Percentiles rank a stretch among this genome's conserved stretches.
phyloP scores from a whole-genome alignment of 2,113 vertebrate genomes.

The Uropsilus gracilis region DNA sequence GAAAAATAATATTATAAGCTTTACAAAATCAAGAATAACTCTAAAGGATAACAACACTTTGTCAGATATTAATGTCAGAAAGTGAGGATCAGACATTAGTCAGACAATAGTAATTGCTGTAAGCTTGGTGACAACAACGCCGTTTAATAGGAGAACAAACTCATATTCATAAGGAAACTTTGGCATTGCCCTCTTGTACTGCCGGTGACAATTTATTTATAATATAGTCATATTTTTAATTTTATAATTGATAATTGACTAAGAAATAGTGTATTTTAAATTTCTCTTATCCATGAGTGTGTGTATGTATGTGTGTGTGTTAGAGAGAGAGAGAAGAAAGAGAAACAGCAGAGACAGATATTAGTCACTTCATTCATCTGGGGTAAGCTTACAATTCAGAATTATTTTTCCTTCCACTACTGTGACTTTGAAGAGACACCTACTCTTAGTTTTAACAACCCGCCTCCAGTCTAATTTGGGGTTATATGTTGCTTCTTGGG shows the following conservation, averaged over 20 bases:
- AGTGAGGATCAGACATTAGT: conserved; percentile 32
- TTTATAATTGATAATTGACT: conserved; percentile 55
- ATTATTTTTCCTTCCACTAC: background rate
- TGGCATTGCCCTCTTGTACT: conserved; percentile 15
- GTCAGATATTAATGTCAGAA: background rate
- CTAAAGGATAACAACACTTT: conserved; percentile 10
- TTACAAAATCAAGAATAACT: conserved; percentile 56
- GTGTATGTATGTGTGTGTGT: background rate
- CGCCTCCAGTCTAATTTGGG: background rate
- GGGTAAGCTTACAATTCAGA: background rate
- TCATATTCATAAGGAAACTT: conserved; percentile 48
- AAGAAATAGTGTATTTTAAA: background rate
- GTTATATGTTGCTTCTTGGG: background rate
- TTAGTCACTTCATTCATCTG: background rate
- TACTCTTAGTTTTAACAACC: background rate
- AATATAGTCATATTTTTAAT: conserved; percentile 55
- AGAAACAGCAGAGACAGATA: background rate
- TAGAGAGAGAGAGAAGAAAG: background rate
- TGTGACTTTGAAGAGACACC: background rate
- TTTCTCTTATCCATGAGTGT: background rate
- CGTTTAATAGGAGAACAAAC: conserved; percentile 31
- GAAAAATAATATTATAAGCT: conserved; percentile 36
- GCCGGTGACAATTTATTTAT: conserved; percentile 51
- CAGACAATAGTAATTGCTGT: conserved; percentile 28
- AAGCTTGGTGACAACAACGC: conserved; percentile 14